Evolutionary conservation across 2,888 invertebrate genomes (phyloP), one percentile per base, ranked within the genome.

Genomic region (Microplitis manilae): DNA sequence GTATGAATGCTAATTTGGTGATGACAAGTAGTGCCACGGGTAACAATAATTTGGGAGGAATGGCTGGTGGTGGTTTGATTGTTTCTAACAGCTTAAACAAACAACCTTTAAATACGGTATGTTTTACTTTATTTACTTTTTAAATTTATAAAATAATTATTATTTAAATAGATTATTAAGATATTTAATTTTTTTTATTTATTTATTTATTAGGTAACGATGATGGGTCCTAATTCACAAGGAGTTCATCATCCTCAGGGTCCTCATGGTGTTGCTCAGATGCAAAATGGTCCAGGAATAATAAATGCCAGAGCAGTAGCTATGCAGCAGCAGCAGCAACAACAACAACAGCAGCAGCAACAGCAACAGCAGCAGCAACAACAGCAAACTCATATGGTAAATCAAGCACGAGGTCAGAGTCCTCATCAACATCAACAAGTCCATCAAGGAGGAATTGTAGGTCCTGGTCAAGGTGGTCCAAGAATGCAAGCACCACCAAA

Each of bases 261-360:
- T 30, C 87, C 87, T 15, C 89, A 89, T 61, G 86, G 85, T 2
- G 88, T 89, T 9, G 84, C 83, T 61, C 89, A 87, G 77, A 93
- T 96, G 92, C 95, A 94, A 88, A 96, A 96, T 88, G 96, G 96
- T 0, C 96, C 96, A 15, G 88, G 85, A 0, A 92, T 96, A 89
- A 92, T 95, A 92, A 88, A 90, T 76, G 90, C 91, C 15, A 88
- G 92, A 64, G 88, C 90, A 13, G 91, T 91, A 20, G 89, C 89
- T 5, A 88, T 91, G 81, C 88, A 88, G 61, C 88, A 90, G 77
- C 89, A 89, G 62, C 81, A 81, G 15, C 86, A 86, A 30, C 81
- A 81, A 70, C 90, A 90, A 62, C 90, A 89, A 78, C 90, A 90
- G 74, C 91, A 90, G 4, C 90, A 93, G 13, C 50, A 50, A 50